A percentile compares a stretch with the other conserved stretches of the same genome.
Conservation (phyloP, 53 echinoderm and acorn worm species). For the Echinometra lucunter region DNA sequence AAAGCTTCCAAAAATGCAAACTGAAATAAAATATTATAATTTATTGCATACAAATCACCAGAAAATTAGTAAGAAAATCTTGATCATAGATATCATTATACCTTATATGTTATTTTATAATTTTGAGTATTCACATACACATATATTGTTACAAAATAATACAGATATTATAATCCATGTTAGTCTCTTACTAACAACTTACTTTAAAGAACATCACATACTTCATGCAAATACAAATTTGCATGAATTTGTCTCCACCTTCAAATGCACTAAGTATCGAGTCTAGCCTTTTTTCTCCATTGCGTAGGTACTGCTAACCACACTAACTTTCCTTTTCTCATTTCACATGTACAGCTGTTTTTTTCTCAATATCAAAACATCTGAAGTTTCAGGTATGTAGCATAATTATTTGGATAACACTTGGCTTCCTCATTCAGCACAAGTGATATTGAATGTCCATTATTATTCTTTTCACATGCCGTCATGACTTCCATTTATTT, state of each 20-base stretch:
- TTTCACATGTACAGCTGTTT: not conserved
- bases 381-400: not conserved
- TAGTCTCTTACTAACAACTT: not conserved
- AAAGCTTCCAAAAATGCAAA: not conserved
- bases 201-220: not conserved
- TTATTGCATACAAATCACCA: slow-evolving; percentile 59
- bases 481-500: not conserved
- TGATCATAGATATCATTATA: slow-evolving; percentile 14
- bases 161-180: not conserved
- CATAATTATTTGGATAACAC: not conserved
- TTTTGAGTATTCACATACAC: slow-evolving; percentile 18
- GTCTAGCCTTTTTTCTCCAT: not conserved
- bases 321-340: not conserved
- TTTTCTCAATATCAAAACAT: too few species aligned
- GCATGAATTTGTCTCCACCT: not conserved
- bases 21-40: slow-evolving; percentile 47
- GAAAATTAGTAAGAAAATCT: slow-evolving; percentile 39
- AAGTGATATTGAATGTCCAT: too few species aligned
- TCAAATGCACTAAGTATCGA: not conserved
- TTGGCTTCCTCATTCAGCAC: not conserved
- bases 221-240: not conserved
- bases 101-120: not conserved
- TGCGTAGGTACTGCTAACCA: not conserved
- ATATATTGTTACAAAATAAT: slow-evolving; percentile 10
- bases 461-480: not conserved